These are phyloP conservation scores for Microplitis manilae DNA, from an alignment of 2,888 invertebrate species.

Conservation along the genomic window DNA sequence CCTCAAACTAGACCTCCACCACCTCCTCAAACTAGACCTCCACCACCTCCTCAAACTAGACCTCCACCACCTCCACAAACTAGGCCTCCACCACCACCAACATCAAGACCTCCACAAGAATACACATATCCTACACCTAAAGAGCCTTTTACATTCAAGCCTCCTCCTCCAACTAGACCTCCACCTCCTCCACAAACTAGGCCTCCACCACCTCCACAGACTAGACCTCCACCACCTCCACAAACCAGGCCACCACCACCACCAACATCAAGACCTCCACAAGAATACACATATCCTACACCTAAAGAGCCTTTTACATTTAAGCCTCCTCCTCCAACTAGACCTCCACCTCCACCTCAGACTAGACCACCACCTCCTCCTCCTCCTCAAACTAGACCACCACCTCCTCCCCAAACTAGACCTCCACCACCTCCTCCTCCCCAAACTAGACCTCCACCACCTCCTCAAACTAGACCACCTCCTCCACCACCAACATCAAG, in stretches of 20 bases:
- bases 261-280: conserved; percentile 41
- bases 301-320: conserved; percentile 21
- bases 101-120: conserved; percentile 50
- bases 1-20: conserved; percentile 53
- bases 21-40: conserved; percentile 36
- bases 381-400: conserved; percentile 39
- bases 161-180: neutral
- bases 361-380: conserved; percentile 40
- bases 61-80: conserved; percentile 41
- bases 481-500: conserved; percentile 19
- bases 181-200: conserved; percentile 13
- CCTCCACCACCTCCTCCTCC: neutral
- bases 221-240: conserved; percentile 41
- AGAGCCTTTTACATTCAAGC: conserved; percentile 21
- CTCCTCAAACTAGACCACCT: neutral
- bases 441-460: neutral
- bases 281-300: conserved; percentile 43
- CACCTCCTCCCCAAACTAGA: conserved; percentile 42
- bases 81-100: conserved; percentile 45
- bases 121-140: conserved; percentile 54
- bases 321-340: conserved; percentile 47
- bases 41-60: conserved; percentile 33
- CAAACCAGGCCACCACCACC: conserved; percentile 36
- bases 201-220: conserved; percentile 32
- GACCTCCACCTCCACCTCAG: conserved; percentile 49